Conservation (phyloP, 2,113 vertebrate species). For the Gallinago media region DNA sequence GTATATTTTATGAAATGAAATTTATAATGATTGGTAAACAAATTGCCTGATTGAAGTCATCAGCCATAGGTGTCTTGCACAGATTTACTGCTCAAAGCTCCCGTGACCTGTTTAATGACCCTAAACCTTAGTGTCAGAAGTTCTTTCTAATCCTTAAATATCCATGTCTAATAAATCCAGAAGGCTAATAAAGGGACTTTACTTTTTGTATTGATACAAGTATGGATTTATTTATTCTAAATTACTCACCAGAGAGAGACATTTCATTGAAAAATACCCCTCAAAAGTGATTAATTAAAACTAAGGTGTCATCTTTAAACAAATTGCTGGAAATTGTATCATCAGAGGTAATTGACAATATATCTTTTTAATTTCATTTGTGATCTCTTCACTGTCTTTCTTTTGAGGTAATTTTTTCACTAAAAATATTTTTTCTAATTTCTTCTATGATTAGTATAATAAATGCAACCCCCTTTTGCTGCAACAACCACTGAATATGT, state of each 20-base stretch:
- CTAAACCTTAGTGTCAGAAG: slow-evolving; percentile 80
- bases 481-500: background rate
- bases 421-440: background rate
- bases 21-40: slow-evolving; percentile 50
- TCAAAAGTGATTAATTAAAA: slow-evolving; percentile 72
- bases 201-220: slow-evolving; percentile 76
- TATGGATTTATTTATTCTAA: slow-evolving; percentile 86
- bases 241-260: slow-evolving; percentile 79
- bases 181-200: slow-evolving; percentile 70
- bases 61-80: slow-evolving; percentile 24
- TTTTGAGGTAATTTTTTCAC: background rate
- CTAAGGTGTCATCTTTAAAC: slow-evolving; percentile 64
- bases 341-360: slow-evolving; percentile 64
- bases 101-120: slow-evolving; percentile 83
- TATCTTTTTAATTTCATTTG: slow-evolving; percentile 30
- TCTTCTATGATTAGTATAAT: background rate
- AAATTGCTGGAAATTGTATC: slow-evolving; percentile 48
- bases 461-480: background rate
- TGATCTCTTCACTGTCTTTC: background rate
- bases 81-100: slow-evolving; percentile 73
- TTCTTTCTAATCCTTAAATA: slow-evolving; percentile 82
- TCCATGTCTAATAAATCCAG: slow-evolving; percentile 79
- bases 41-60: slow-evolving; percentile 65
- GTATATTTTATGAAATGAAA: background rate
- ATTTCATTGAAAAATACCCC: slow-evolving; percentile 77